These are phyloP conservation scores for Hydropsyche tenuis DNA, from an alignment of 1,140 invertebrate species.

Conservation along the genomic window DNA sequence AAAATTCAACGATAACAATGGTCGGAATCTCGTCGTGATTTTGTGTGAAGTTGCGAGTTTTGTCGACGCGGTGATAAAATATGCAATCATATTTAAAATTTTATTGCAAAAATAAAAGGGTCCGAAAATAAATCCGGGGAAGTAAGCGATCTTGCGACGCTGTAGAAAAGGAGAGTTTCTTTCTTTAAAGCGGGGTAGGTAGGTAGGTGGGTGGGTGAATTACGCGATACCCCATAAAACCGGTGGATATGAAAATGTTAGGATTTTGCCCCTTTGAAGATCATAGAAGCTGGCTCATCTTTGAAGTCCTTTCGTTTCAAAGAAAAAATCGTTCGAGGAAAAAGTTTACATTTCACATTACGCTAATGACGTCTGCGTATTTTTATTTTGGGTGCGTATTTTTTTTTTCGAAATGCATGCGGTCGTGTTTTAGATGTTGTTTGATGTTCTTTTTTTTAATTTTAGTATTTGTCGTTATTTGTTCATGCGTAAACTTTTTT, in stretches of 20 bases:
- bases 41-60: too few species aligned
- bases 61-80: slow-evolving; percentile 1
- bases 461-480: too few species aligned
- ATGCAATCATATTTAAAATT: slow-evolving; percentile 10
- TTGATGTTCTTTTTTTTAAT: too few species aligned
- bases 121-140: slow-evolving; percentile 10
- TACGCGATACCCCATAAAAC: slow-evolving; percentile 7
- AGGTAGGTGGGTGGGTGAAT: neutral
- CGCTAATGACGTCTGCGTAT: slow-evolving; percentile 16
- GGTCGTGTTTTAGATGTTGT: too few species aligned
- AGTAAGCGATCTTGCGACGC: slow-evolving; percentile 4
- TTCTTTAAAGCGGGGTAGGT: neutral
- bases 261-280: slow-evolving; percentile 26
- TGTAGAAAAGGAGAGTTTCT: slow-evolving; percentile 4
- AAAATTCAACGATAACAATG: too few species aligned
- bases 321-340: slow-evolving; percentile 15
- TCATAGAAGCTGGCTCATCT: slow-evolving; percentile 4
- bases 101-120: slow-evolving; percentile 3
- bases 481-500: too few species aligned
- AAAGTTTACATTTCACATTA: slow-evolving; percentile 26
- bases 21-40: too few species aligned
- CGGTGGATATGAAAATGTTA: slow-evolving; percentile 26
- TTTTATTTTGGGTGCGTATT: neutral
- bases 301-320: slow-evolving; percentile 15
- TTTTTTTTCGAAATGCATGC: too few species aligned